Base-by-base conservation (phyloP, 2,797 vertebrate species). In the Crenichthys baileyi region DNA sequence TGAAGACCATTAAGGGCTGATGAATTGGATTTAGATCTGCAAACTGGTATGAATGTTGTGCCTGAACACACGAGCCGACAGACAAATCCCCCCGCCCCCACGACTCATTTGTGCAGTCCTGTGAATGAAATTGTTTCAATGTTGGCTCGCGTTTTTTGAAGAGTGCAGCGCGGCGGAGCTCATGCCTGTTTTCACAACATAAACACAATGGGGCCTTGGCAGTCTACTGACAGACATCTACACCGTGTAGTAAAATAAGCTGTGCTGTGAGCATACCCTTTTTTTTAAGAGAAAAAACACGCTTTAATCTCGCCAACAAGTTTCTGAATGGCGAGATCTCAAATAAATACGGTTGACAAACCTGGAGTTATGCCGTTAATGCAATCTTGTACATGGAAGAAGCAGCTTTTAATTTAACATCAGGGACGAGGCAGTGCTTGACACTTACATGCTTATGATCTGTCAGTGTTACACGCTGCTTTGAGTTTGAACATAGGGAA, bases 21-120 rank as follows among this genome's bases (percentile, higher is more conserved):
- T 95, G 89, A 95, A 95, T 95, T 95, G 90, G 90, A 94, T 95
- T 94, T 93, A 88, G 88, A 92, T 87, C 88, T 83, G 88, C 75
- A 48, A 83, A 90, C 87, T 90, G 72, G 80, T 73, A 82, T 86
- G 86, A 88, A 92, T 79, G 83, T 85, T 90, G 77, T 79, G 76
- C 79, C 88, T 91, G 85, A 88, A 84, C 83, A 83, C 72, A 80
- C 83, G 60, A 84, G 80, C 83, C 88, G 89, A 88, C 88, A 88
- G 78, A 39, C 51, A 8, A 13, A 2, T 6, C 20, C 36, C 1
- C n/a, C 7, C 41, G 2, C 41, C 78, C 73, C 72, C 46, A 55
- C 61, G 4, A n/a, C 46, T 50, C 13, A 24, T 78, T 79, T 85
- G 78, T 78, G 65, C 76, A 84, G 73, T 82, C 80, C 73, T 41